phyloP scores from a whole-genome alignment of 2,797 vertebrate species.

The Paedocypris micromegethes region DNA sequence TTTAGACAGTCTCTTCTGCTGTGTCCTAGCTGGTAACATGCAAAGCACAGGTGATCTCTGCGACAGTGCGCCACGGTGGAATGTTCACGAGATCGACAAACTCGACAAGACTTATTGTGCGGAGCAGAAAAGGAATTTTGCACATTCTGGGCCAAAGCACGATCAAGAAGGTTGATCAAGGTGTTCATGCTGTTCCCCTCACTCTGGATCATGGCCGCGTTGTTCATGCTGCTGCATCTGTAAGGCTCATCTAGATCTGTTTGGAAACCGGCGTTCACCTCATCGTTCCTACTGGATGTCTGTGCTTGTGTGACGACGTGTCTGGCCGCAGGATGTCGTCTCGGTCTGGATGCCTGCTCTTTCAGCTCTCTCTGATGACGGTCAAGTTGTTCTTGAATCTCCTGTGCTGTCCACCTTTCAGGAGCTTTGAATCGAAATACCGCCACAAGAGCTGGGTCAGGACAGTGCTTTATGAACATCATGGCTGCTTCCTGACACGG shows the following conservation, averaged over 20 bases:
- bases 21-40: neutral
- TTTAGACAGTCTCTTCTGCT: slow-evolving; percentile 6
- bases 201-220: neutral
- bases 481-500: slow-evolving; percentile 14
- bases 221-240: too few relatives aligned
- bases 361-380: neutral
- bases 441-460: slow-evolving; percentile 5
- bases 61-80: neutral
- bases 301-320: slow-evolving; percentile 11
- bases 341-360: neutral
- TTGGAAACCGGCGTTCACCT: neutral
- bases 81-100: neutral
- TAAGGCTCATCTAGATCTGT: neutral
- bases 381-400: slow-evolving; percentile 28
- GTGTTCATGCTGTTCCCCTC: slow-evolving; percentile 13
- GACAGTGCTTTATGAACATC: slow-evolving; percentile 43
- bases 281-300: neutral
- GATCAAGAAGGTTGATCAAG: slow-evolving; percentile 10
- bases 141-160: slow-evolving; percentile 24
- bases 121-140: neutral
- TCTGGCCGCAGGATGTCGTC: neutral
- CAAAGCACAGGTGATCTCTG: neutral
- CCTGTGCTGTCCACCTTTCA: slow-evolving; percentile 29
- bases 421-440: slow-evolving; percentile 29
- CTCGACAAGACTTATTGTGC: neutral